Conservation (phyloP, 2,113 vertebrate species). For the Mustela nigripes region DNA sequence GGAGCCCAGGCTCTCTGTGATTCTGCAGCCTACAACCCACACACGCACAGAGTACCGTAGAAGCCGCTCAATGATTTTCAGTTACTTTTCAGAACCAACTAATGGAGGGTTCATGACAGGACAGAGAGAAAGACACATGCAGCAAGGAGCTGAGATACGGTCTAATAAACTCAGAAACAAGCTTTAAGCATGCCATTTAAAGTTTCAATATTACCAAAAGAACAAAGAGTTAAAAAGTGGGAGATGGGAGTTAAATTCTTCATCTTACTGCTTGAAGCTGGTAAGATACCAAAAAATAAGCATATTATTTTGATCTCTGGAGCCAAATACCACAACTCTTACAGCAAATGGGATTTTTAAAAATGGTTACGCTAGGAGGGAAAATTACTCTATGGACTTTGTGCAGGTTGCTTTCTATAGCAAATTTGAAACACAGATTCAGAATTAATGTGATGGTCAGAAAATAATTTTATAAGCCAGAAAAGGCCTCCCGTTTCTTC, state of each 20-base stretch:
- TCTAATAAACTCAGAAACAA: slow-evolving; percentile 55
- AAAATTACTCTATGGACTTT: not conserved
- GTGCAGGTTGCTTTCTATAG: not conserved
- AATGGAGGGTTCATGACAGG: not conserved
- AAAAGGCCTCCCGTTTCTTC: slow-evolving; percentile 7
- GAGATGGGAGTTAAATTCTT: not conserved
- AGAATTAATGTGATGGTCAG: not conserved
- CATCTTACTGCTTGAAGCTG: slow-evolving; percentile 26
- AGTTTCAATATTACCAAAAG: slow-evolving; percentile 12
- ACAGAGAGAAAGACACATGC: not conserved
- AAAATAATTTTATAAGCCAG: not conserved
- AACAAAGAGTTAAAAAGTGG: slow-evolving; percentile 7
- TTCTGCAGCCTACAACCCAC: not conserved
- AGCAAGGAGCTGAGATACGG: not conserved
- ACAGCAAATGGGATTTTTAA: not conserved
- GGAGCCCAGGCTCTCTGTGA: not conserved
- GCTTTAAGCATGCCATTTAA: not conserved
- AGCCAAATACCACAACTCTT: not conserved
- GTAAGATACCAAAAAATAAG: not conserved
- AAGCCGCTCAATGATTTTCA: not conserved
- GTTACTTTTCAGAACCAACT: not conserved
- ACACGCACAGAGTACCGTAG: not conserved
- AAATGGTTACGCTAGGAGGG: not conserved
- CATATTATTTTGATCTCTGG: not conserved
- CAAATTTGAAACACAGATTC: slow-evolving; percentile 2